Evolutionary conservation across 2,888 invertebrate genomes (phyloP).

Genomic region (Ferdinandea cuprea): DNA sequence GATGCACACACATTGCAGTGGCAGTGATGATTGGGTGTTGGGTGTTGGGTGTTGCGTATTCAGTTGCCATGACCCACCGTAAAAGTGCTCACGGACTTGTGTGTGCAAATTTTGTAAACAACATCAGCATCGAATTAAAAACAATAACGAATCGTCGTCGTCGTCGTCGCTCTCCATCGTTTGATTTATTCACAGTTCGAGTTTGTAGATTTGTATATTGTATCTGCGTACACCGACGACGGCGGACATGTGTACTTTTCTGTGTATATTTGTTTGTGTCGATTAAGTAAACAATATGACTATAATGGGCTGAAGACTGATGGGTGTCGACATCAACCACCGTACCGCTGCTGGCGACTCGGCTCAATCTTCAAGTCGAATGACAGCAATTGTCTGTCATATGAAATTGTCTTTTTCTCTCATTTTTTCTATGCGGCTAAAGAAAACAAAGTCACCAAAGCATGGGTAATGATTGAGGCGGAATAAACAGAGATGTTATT

Average conservation of each 20-base stretch:
- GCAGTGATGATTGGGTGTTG: constrained; percentile 13
- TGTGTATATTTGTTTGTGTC: constrained; percentile 1
- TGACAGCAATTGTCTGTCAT: constrained; percentile 46
- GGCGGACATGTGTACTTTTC: not conserved
- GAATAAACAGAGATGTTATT: too few relatives aligned
- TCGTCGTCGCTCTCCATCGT: not conserved
- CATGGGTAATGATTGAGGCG: too few relatives aligned
- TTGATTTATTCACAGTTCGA: constrained; percentile 18
- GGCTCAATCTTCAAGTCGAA: too few relatives aligned
- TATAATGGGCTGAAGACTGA: constrained; percentile 37
- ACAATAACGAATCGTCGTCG: constrained; percentile 31
- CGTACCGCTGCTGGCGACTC: not conserved
- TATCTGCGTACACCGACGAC: not conserved
- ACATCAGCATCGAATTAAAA: constrained; percentile 37
- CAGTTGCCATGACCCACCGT: constrained; percentile 59
- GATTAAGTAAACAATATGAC: constrained; percentile 42
- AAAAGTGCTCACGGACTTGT: constrained; percentile 23
- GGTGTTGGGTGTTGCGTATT: constrained; percentile 7
- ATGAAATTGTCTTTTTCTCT: too few relatives aligned
- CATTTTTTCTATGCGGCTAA: not conserved
- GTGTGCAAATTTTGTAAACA: constrained; percentile 59
- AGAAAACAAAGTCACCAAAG: not conserved
- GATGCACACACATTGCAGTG: constrained; percentile 23
- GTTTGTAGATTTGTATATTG: not conserved
- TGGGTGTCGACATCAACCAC: constrained; percentile 1